These are phyloP conservation scores for Sycophila texana DNA, from an alignment of 2,888 invertebrate species.

Conservation along the genomic window DNA sequence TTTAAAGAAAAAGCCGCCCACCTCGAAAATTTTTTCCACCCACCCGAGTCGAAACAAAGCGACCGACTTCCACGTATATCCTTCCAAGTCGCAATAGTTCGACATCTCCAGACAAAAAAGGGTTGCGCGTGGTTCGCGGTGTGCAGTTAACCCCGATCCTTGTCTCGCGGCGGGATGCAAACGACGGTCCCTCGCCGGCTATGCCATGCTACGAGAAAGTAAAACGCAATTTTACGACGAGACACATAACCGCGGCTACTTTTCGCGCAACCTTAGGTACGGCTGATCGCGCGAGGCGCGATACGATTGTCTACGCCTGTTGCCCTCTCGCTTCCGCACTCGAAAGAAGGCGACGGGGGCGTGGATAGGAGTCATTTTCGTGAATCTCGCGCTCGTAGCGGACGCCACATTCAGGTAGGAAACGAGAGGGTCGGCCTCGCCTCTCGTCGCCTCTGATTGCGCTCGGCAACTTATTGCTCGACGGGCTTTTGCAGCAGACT, in stretches of 20 bases:
- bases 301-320: constrained; percentile 44
- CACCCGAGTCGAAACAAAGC: constrained; percentile 1
- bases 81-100: constrained; percentile 22
- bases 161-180: constrained; percentile 39
- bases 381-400: constrained; percentile 3
- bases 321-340: no score
- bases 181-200: background rate
- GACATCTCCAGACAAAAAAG: background rate
- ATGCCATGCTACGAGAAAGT: constrained; percentile 28
- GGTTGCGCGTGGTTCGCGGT: background rate
- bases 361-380: background rate
- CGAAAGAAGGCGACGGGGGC: background rate
- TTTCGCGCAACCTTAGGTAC: constrained; percentile 15
- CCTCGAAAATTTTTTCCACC: background rate
- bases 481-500: no score
- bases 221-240: constrained; percentile 55
- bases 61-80: constrained; percentile 10
- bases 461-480: no score
- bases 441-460: constrained; percentile 9
- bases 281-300: constrained; percentile 1
- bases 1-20: constrained; percentile 5
- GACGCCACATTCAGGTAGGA: background rate
- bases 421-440: background rate
- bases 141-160: constrained; percentile 53
- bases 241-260: constrained; percentile 45